Conservation (phyloP, 2,888 invertebrate species). For the Drosophila borborema region DNA sequence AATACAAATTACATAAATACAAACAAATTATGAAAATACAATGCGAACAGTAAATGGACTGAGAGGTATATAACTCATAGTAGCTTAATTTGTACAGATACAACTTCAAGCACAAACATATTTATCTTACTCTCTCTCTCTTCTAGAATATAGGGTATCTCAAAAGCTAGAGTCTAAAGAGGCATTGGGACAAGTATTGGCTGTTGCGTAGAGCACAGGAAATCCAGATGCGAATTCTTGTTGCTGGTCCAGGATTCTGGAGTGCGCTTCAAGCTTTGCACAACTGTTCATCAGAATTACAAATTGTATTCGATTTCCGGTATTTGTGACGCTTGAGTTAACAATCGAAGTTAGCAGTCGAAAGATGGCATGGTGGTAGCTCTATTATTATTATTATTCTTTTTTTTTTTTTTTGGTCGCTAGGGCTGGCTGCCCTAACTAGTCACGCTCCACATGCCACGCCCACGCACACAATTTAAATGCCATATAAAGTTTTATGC, state of each 20-base stretch:
- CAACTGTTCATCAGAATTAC: slow-evolving; percentile 82
- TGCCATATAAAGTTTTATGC: slow-evolving; percentile 78
- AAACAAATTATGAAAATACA: too few relatives aligned
- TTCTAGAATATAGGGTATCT: neutral
- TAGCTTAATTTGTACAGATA: too few relatives aligned
- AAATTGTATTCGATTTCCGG: slow-evolving; percentile 84
- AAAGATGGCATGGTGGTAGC: slow-evolving; percentile 26
- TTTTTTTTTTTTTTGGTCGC: neutral
- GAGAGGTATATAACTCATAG: too few relatives aligned
- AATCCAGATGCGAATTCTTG: slow-evolving; percentile 40
- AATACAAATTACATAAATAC: too few relatives aligned
- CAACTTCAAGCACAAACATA: too few relatives aligned
- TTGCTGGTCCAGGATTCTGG: slow-evolving; percentile 31
- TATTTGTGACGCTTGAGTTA: slow-evolving; percentile 82
- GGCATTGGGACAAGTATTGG: slow-evolving; percentile 35
- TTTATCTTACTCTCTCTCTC: too few relatives aligned
- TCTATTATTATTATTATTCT: neutral
- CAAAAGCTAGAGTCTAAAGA: slow-evolving; percentile 32
- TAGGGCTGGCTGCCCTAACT: slow-evolving; percentile 9
- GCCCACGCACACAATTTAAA: slow-evolving; percentile 63
- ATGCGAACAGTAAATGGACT: too few relatives aligned
- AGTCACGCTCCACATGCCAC: slow-evolving; percentile 34
- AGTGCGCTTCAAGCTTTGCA: slow-evolving; percentile 67
- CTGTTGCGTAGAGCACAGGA: slow-evolving; percentile 29
- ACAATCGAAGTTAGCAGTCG: slow-evolving; percentile 74